Base-by-base conservation (phyloP, 2,797 vertebrate species). In the Lateolabrax maculatus region DNA sequence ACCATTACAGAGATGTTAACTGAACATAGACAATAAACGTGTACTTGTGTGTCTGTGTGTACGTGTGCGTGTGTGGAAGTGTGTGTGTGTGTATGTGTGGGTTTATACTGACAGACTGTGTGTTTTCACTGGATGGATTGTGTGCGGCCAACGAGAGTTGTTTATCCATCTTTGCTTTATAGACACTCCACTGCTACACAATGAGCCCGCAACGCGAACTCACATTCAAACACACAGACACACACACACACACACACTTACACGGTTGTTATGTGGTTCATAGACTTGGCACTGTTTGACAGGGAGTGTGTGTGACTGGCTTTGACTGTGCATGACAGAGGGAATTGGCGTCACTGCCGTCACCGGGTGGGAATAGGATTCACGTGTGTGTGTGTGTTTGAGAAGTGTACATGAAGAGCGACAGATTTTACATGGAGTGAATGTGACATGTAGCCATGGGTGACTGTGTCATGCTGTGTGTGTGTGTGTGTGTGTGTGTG, bases 121-220 rank as follows among this genome's bases (percentile, higher is more conserved):
- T 81, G 79, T 67, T 81, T 81, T 74, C 67, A 66, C 60, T 44
- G 77, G 41, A 77, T 76, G 60, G 64, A 79, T 85, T 62, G 84
- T 79, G 75, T 75, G 76, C 60, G 69, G 80, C 80, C 73, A 81
- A 61, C 12, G 46, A 69, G 66, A 74, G 83, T 71, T 87, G 84
- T 87, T 90, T 86, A 89, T 91, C 85, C 89, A 81, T 83, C 79
- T 80, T 70, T 56, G 77, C 76, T 84, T 88, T 79, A 82, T 70
- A 87, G 84, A 86, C 81, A 84, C 87, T 83, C 69, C 27, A 75
- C 55, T 60, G 34, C 46, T 63, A 53, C 81, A 87, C 82, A 82
- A 73, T 66, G 55, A 84, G 73, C 65, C 65, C 75, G 69, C 78
- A 86, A 62, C 63, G 15, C 49, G 81, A 83, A 70, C 48, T 39